Evolutionary conservation across 2,113 vertebrate species (phyloP).

Genomic region (Macquaria australasica): DNA sequence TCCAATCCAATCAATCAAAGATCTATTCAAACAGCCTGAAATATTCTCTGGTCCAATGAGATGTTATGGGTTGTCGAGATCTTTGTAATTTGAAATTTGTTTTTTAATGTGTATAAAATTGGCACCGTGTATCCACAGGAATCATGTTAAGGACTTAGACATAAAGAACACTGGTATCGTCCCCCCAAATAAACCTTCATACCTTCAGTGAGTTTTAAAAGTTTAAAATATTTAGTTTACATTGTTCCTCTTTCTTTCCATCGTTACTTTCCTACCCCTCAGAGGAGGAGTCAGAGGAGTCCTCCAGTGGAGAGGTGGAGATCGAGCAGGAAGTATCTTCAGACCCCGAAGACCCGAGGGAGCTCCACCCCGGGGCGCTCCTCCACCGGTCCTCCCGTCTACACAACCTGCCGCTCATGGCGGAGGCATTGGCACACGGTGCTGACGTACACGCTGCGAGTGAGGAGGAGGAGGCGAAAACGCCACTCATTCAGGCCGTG

Average conservation of each 20-base stretch:
- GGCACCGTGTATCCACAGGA: background rate
- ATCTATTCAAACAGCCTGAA: background rate
- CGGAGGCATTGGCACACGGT: conserved; percentile 95
- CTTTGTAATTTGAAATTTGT: background rate
- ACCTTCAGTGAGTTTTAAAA: too few relatives aligned
- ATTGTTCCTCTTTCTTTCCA: background rate
- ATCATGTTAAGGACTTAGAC: background rate
- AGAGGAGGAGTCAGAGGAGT: conserved; percentile 84
- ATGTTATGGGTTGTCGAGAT: background rate
- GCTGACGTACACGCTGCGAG: conserved; percentile 92
- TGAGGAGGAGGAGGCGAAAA: conserved; percentile 89
- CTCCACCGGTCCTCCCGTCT: conserved; percentile 90
- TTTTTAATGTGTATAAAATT: background rate
- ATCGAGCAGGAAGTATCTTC: conserved; percentile 81
- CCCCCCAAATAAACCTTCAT: background rate
- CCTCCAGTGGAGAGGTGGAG: conserved; percentile 84
- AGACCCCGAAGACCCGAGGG: conserved; percentile 84
- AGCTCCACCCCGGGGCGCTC: conserved; percentile 87
- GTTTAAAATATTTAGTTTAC: background rate
- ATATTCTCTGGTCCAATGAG: background rate
- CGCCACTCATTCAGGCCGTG: conserved; percentile 95
- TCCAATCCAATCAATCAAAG: background rate
- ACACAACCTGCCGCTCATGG: conserved; percentile 94
- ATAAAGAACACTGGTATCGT: background rate
- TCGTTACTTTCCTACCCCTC: background rate